A percentile compares a stretch with the other conserved stretches of the same genome.
Conservation (phyloP, 2,888 invertebrate species). For the Pristionchus maxplancki region DNA sequence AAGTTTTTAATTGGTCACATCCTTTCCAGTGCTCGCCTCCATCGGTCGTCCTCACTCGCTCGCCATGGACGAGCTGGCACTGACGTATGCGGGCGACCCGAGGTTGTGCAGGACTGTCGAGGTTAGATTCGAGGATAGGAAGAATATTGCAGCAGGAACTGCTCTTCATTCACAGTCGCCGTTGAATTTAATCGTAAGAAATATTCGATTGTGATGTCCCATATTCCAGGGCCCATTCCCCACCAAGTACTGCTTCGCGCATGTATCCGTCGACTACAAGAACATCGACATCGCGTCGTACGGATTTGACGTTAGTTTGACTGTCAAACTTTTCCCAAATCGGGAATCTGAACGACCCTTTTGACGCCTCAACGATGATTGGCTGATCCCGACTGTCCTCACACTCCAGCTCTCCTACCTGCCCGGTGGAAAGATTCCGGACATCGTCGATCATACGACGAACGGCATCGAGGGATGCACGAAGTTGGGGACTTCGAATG, state of each 20-base stretch:
- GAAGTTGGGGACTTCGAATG: neutral
- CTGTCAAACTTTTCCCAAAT: neutral
- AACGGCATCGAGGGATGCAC: neutral
- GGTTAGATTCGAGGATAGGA: neutral
- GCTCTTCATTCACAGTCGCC: too few species aligned
- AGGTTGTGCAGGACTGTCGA: neutral
- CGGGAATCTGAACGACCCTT: too few species aligned
- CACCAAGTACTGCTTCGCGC: conserved; percentile 1
- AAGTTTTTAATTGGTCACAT: too few species aligned
- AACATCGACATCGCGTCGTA: neutral
- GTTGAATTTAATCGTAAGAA: too few species aligned
- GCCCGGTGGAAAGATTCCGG: neutral
- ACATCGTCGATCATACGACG: neutral
- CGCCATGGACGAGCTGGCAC: neutral
- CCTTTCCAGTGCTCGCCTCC: neutral
- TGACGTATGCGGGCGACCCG: neutral
- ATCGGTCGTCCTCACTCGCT: neutral
- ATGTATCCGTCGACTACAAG: neutral
- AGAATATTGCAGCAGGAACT: too few species aligned
- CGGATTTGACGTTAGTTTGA: neutral
- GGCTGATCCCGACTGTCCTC: too few species aligned
- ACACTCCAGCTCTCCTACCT: neutral
- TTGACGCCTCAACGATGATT: too few species aligned
- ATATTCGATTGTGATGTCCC: too few species aligned
- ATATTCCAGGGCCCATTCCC: neutral